Evolutionary conservation across 2,797 vertebrate genomes (phyloP).

Genomic region (Poecilia velifera): DNA sequence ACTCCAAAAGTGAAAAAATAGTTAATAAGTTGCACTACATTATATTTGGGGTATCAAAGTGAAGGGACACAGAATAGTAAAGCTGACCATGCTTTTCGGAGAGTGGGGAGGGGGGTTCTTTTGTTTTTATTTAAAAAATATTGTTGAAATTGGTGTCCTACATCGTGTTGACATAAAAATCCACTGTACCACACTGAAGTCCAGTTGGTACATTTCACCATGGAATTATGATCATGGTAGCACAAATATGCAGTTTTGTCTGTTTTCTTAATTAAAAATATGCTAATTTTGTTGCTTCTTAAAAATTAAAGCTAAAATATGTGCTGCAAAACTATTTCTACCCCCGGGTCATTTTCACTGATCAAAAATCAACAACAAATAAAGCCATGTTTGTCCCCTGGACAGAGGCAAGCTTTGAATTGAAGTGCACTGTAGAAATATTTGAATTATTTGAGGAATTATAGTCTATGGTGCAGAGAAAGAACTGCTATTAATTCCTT

Average conservation of each 20-base stretch:
- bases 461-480: background rate
- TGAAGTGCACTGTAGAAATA: background rate
- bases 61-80: background rate
- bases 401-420: background rate
- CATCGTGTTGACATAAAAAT: background rate
- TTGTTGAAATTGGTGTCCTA: background rate
- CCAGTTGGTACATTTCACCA: background rate
- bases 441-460: background rate
- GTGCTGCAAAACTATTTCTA: background rate
- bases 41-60: background rate
- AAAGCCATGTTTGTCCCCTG: background rate
- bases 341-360: background rate
- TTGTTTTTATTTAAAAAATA: background rate
- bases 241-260: background rate
- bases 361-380: background rate
- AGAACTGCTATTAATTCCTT: constrained; percentile 2
- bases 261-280: too few species aligned
- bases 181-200: background rate
- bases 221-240: background rate
- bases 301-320: background rate
- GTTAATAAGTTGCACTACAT: background rate
- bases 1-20: background rate
- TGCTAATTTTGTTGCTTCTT: too few species aligned
- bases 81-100: background rate
- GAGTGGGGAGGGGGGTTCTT: too few species aligned